phyloP scores from a whole-genome alignment of 2,888 invertebrate species.

The Ophion slaviceki region DNA sequence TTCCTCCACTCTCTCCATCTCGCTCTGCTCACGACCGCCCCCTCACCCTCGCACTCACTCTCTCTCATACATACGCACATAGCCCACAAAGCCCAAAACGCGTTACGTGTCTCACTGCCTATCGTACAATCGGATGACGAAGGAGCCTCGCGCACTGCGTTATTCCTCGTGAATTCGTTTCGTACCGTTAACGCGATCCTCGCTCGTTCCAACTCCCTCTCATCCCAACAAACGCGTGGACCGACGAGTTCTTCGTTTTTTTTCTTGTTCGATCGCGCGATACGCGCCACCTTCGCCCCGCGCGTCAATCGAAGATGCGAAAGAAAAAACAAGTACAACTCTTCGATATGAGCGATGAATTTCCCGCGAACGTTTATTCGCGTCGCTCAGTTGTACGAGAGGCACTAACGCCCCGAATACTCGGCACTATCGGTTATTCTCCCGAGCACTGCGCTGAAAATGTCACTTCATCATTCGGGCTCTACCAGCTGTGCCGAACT shows the following conservation, averaged over 20 bases:
- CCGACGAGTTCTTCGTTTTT: background rate
- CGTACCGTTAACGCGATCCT: constrained; percentile 15
- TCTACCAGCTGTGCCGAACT: constrained; percentile 37
- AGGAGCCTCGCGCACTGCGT: background rate
- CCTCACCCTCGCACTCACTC: too few species aligned
- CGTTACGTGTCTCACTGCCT: background rate
- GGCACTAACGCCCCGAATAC: constrained; percentile 15
- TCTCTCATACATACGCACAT: background rate
- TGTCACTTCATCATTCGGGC: constrained; percentile 59
- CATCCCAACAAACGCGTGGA: background rate
- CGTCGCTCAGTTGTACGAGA: background rate
- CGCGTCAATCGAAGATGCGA: background rate
- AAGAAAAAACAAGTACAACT: background rate
- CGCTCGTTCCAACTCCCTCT: background rate
- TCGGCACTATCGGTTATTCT: constrained; percentile 25
- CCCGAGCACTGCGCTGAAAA: constrained; percentile 52
- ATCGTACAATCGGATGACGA: background rate
- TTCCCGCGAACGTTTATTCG: background rate
- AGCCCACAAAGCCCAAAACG: background rate
- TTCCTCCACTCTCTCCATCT: background rate
- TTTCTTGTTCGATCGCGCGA: background rate
- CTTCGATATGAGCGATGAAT: background rate
- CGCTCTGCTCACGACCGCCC: background rate
- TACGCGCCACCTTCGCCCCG: background rate
- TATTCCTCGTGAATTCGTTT: background rate